phyloP scores from a whole-genome alignment of 2,888 invertebrate species.

The Amitus sp. region DNA sequence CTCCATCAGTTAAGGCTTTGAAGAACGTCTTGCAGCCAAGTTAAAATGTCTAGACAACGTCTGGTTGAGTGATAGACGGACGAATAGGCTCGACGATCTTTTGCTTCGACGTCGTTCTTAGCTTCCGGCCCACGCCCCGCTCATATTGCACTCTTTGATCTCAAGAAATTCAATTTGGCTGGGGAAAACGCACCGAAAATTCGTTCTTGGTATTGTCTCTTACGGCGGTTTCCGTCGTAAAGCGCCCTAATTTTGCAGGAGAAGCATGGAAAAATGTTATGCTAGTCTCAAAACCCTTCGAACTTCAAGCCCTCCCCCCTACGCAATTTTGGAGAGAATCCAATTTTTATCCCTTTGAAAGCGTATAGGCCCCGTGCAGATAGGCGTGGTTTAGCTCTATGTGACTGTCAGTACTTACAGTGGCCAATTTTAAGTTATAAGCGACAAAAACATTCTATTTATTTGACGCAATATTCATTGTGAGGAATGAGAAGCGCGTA shows the following conservation, averaged over 20 bases:
- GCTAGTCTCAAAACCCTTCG: too few species aligned
- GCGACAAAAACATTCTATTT: too few species aligned
- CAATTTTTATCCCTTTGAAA: constrained; percentile 8
- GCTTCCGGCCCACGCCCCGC: constrained; percentile 21
- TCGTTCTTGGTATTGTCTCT: constrained; percentile 12
- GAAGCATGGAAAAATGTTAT: neutral
- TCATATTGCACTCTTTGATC: constrained; percentile 59
- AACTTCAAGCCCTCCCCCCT: too few species aligned
- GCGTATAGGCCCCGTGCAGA: too few species aligned
- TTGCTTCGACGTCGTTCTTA: constrained; percentile 2
- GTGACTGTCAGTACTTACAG: too few species aligned
- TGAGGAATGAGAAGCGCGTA: too few species aligned
- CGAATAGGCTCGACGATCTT: constrained; percentile 7
- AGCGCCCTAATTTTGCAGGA: neutral
- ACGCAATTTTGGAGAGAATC: constrained; percentile 36
- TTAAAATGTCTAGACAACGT: constrained; percentile 33
- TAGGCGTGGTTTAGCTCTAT: too few species aligned
- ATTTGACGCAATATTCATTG: too few species aligned
- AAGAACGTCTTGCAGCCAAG: constrained; percentile 20
- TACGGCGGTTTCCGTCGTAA: neutral
- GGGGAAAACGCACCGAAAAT: constrained; percentile 37
- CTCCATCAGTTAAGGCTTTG: constrained; percentile 14
- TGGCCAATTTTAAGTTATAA: too few species aligned
- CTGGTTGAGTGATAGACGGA: constrained; percentile 16
- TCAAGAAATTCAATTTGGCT: constrained; percentile 61